Evolutionary conservation across 2,113 vertebrate genomes (phyloP).

Genomic region (Neolamprologus ventralis): DNA sequence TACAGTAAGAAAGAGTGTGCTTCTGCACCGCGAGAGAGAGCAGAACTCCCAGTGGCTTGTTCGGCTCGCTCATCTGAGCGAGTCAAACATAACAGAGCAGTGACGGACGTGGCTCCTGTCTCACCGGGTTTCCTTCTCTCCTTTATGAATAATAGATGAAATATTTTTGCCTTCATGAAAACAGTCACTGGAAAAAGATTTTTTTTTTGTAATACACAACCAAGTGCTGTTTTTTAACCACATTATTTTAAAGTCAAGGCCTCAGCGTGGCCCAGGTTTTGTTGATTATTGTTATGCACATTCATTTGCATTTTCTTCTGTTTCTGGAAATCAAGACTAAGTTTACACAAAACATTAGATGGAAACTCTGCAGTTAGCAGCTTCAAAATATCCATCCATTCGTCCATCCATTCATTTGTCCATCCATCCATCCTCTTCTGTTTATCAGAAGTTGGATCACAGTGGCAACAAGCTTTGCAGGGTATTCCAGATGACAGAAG

Average conservation of each 20-base stretch:
- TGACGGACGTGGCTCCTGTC: constrained; percentile 18
- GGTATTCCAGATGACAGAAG: neutral
- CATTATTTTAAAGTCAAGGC: neutral
- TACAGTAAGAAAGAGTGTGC: neutral
- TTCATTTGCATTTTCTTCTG: neutral
- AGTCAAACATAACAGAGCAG: constrained; percentile 7
- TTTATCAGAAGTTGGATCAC: neutral
- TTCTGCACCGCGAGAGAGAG: neutral
- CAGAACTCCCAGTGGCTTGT: constrained; percentile 7
- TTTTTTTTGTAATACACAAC: neutral
- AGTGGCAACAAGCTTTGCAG: neutral
- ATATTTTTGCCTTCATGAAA: neutral
- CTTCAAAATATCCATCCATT: neutral
- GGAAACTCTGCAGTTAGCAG: neutral
- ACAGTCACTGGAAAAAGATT: neutral
- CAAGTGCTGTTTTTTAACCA: neutral
- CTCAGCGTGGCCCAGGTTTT: neutral
- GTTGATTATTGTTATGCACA: neutral
- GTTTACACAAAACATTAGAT: neutral
- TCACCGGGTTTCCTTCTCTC: constrained; percentile 5
- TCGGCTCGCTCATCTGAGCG: constrained; percentile 2
- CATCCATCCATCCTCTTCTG: neutral
- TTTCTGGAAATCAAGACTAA: neutral
- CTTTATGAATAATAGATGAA: constrained; percentile 36
- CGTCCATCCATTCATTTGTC: neutral